Percentiles rank a stretch among this genome's conserved stretches.
These are phyloP conservation scores for Lycia hirtaria DNA, from an alignment of 2,888 invertebrate genomes.

Conservation along the genomic window DNA sequence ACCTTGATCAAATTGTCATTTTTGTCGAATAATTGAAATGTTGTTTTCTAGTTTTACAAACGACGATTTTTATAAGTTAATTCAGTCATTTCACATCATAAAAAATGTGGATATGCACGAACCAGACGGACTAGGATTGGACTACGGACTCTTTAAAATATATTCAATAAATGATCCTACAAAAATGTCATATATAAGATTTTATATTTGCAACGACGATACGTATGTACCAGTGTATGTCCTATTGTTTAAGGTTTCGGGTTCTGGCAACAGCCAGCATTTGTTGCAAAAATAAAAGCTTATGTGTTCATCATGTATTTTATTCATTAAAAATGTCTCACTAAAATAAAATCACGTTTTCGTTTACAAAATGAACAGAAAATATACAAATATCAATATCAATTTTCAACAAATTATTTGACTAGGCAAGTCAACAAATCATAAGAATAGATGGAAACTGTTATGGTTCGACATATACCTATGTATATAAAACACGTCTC, in stretches of 20 bases:
- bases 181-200: no score
- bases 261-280: constrained; percentile 34
- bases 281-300: constrained; percentile 44
- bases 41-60: no score
- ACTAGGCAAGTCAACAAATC: constrained; percentile 65
- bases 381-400: constrained; percentile 45
- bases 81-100: no score
- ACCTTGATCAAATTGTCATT: no score
- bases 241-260: constrained; percentile 42
- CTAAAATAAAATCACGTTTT: constrained; percentile 75
- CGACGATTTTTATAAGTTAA: no score
- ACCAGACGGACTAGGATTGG: no score
- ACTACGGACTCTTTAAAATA: no score
- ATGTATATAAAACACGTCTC: neutral
- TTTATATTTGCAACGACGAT: no score
- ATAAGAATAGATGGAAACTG: neutral
- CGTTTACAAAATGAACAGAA: constrained; percentile 54
- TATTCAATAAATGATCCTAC: no score
- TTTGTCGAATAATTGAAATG: no score
- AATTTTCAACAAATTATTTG: constrained; percentile 59
- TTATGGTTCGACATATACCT: neutral
- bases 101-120: no score
- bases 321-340: constrained; percentile 71
- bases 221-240: no score
- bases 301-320: constrained; percentile 53